Evolutionary conservation across 2,113 vertebrate genomes (phyloP), one percentile per base, ranked within the genome.

Genomic region (Apaloderma vittatum): DNA sequence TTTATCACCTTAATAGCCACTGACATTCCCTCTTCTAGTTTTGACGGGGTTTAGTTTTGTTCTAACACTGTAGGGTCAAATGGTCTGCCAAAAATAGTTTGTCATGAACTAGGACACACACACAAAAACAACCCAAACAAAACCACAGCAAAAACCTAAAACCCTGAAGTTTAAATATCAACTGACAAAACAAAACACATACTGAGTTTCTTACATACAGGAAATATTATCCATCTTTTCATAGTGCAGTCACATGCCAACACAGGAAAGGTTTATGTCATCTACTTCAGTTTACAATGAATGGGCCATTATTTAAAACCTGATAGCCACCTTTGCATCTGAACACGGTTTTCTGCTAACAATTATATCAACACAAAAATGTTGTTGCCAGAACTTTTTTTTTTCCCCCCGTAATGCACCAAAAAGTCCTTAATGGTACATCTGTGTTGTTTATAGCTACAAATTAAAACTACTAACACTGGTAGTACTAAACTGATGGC

Each of bases 101-200:
- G 4, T 15, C 48, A 26, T 29, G 15, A 67, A 52, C 61, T 14
- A 45, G 13, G 48, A 57, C 0, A 0, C 11, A 8, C 14, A 12
- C 26, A 40, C 40, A 40, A 40, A 40, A 40, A 40, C 37, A 40
- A 40, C 37, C 37, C 8, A 40, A 40, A 8, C 37, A 40, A 40
- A 40, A 40, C 40, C 40, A 40, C 40, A 40, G 12, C 40, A 40
- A 40, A 40, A 40, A 40, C 40, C 40, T 40, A 40, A 40, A 40
- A 40, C 11, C 40, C 29, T 51, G 3, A 29, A 65, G 32, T 48
- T 84, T 57, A 59, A 75, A 58, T 67, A 67, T 34, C 54, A 37
- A 3, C 27, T 14, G 9, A 15, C 5, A 45, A 51, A 37, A 30
- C 16, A 79, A 43, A 74, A 20, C 6, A 3, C 3, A 17, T 8